phyloP scores from a whole-genome alignment of 2,797 vertebrate species.

The Aulostomus chinensis region DNA sequence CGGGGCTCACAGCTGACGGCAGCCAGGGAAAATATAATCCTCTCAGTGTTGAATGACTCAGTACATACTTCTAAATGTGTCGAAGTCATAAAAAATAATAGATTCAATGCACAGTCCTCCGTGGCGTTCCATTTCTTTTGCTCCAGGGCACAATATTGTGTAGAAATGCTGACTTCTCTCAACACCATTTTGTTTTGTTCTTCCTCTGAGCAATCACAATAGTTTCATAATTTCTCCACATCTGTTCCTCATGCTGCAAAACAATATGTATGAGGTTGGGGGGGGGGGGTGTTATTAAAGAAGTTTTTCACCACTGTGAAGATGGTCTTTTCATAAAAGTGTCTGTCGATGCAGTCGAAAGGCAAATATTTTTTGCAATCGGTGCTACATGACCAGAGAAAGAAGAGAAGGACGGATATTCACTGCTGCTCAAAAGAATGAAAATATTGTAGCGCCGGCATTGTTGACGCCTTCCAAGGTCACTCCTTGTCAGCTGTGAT shows the following conservation, averaged over 20 bases:
- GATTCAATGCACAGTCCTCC: slow-evolving; percentile 46
- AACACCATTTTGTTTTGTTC: slow-evolving; percentile 57
- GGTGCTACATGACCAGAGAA: too few species aligned
- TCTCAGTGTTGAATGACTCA: slow-evolving; percentile 61
- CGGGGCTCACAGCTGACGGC: slow-evolving; percentile 41
- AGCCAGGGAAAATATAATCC: slow-evolving; percentile 56
- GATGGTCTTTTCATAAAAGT: background rate
- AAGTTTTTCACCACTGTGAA: background rate
- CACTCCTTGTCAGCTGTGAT: too few species aligned
- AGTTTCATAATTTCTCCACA: slow-evolving; percentile 57
- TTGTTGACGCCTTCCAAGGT: too few species aligned
- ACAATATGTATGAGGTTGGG: slow-evolving; percentile 27
- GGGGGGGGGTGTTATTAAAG: slow-evolving; percentile 23
- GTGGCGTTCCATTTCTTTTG: slow-evolving; percentile 46
- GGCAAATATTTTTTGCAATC: background rate
- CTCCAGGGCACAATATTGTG: slow-evolving; percentile 56
- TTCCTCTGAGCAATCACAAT: slow-evolving; percentile 52
- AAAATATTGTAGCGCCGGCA: too few species aligned
- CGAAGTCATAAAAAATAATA: slow-evolving; percentile 67
- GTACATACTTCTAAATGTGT: slow-evolving; percentile 57
- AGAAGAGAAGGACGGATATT: too few species aligned
- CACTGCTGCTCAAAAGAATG: too few species aligned
- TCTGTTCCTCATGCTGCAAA: slow-evolving; percentile 53
- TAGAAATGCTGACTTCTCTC: slow-evolving; percentile 55
- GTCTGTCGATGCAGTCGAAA: background rate